Evolutionary conservation across 2,113 vertebrate species (phyloP).

Genomic region (Hyla sarda): DNA sequence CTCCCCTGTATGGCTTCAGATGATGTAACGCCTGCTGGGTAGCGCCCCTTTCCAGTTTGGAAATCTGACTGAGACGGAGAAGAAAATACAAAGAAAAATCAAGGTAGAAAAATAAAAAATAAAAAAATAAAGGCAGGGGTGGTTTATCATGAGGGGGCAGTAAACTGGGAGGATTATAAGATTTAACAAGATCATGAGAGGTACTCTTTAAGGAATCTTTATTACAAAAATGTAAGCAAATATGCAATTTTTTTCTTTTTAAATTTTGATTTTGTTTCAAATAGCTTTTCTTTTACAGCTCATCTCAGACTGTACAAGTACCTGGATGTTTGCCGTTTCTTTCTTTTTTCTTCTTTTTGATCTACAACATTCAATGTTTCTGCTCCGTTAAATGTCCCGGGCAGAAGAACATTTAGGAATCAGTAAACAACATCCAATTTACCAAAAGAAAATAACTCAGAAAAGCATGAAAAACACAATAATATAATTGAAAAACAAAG

Average conservation of each 20-base stretch:
- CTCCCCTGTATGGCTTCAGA: too few species aligned
- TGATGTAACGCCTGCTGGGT: too few species aligned
- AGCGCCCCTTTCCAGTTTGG: too few species aligned
- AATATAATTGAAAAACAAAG: slow-evolving; percentile 26
- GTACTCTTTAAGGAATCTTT: too few species aligned
- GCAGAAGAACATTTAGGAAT: not conserved
- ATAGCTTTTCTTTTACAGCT: not conserved
- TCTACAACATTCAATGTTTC: not conserved
- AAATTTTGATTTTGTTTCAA: not conserved
- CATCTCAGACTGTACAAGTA: not conserved
- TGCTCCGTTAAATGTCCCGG: not conserved
- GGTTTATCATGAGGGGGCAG: too few species aligned
- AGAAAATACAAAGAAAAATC: too few species aligned
- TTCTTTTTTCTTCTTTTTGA: not conserved
- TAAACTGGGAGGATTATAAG: too few species aligned
- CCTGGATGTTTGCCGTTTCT: not conserved
- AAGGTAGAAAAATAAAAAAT: too few species aligned
- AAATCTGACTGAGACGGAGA: too few species aligned
- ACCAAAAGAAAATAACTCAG: slow-evolving; percentile 22
- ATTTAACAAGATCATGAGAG: too few species aligned
- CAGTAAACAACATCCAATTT: slow-evolving; percentile 26
- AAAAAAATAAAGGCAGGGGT: too few species aligned
- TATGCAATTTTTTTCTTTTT: not conserved
- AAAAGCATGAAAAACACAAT: slow-evolving; percentile 33
- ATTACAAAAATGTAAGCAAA: not conserved